Conservation (phyloP, 2,797 vertebrate species). For the Avahi laniger region DNA sequence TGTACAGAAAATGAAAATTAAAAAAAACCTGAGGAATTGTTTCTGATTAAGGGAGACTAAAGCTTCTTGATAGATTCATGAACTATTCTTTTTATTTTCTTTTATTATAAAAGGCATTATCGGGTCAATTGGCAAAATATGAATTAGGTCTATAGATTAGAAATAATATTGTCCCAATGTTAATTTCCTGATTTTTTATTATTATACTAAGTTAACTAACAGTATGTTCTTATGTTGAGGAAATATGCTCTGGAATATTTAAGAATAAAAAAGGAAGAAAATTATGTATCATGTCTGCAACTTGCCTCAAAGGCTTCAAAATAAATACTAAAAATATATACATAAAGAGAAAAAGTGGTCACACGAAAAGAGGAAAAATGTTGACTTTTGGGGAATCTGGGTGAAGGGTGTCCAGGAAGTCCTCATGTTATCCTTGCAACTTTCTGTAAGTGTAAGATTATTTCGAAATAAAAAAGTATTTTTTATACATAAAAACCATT, state of each 20-base stretch:
- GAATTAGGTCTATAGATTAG: not conserved
- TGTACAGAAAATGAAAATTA: not conserved
- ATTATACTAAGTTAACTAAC: not conserved
- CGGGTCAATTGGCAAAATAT: not conserved
- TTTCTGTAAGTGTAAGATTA: constrained; percentile 32
- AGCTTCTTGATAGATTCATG: not conserved
- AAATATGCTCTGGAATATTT: not conserved
- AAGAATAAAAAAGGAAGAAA: constrained; percentile 22
- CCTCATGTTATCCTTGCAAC: not conserved
- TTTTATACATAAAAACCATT: not conserved
- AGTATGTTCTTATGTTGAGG: not conserved
- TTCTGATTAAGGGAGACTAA: not conserved
- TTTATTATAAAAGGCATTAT: not conserved
- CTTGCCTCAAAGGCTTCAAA: not conserved
- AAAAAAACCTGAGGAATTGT: not conserved
- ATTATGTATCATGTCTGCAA: not conserved
- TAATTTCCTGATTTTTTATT: constrained; percentile 31
- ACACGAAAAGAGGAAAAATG: not conserved
- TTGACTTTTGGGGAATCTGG: not conserved
- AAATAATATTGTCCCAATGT: not conserved
- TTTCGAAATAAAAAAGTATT: not conserved
- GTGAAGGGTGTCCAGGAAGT: not conserved
- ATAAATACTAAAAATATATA: not conserved
- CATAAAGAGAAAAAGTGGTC: not conserved
- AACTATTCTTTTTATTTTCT: not conserved